phyloP scores from a whole-genome alignment of 2,113 vertebrate genomes.

The Sylvietta virens region DNA sequence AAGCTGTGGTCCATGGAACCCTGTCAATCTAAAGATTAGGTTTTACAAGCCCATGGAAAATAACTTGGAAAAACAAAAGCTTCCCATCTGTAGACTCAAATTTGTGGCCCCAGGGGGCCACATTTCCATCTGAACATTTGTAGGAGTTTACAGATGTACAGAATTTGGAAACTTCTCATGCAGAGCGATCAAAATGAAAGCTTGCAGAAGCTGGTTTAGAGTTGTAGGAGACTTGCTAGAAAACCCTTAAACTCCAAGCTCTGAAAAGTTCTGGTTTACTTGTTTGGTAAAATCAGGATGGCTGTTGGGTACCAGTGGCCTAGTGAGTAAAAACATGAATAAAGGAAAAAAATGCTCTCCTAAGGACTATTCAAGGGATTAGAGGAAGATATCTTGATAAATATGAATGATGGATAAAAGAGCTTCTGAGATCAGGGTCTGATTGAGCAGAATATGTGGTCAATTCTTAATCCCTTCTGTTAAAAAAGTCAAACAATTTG shows the following conservation, averaged over 20 bases:
- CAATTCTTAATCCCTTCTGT: not conserved
- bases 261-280: not conserved
- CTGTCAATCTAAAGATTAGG: not conserved
- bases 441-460: not conserved
- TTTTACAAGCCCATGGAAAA: constrained; percentile 23
- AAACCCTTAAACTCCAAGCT: not conserved
- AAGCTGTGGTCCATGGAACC: constrained; percentile 39
- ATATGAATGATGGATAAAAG: not conserved
- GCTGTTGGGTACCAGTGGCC: not conserved
- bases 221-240: not conserved
- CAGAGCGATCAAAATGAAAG: not conserved
- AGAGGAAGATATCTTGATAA: not conserved
- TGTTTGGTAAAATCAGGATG: not conserved
- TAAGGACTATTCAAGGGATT: not conserved
- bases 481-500: not conserved
- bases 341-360: not conserved
- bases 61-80: not conserved
- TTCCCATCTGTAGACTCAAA: constrained; percentile 36
- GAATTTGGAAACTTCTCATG: not conserved
- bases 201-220: not conserved
- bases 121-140: not conserved
- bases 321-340: not conserved
- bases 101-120: not conserved
- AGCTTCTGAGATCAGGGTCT: not conserved
- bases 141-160: not conserved